Conservation (phyloP, 2,888 invertebrate species). For the Arctia plantaginis region DNA sequence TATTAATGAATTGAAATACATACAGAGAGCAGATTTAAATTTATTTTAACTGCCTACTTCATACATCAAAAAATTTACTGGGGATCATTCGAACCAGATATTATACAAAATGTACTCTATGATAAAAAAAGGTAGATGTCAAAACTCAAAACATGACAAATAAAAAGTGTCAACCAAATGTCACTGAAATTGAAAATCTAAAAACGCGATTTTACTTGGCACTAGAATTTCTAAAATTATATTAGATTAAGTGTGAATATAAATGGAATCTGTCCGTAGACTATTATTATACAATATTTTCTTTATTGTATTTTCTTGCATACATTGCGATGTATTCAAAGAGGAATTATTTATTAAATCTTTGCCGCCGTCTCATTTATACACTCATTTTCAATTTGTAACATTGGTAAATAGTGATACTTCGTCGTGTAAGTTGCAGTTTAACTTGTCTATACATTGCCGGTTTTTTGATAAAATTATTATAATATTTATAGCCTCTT, state of each 20-base stretch:
- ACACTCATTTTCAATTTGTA: constrained; percentile 96
- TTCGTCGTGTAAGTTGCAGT: constrained; percentile 87
- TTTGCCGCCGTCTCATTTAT: constrained; percentile 93
- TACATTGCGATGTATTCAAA: constrained; percentile 89
- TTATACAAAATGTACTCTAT: too few species aligned
- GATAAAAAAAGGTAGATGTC: too few species aligned
- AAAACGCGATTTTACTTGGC: not conserved
- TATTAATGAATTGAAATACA: too few species aligned
- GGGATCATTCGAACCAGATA: too few species aligned
- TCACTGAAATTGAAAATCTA: not conserved
- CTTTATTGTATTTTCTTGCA: constrained; percentile 43
- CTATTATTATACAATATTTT: constrained; percentile 35
- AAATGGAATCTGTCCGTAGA: constrained; percentile 42
- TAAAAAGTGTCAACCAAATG: not conserved
- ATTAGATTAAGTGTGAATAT: not conserved
- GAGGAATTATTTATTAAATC: constrained; percentile 97
- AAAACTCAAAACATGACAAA: too few species aligned
- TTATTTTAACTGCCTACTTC: too few species aligned
- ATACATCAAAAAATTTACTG: too few species aligned
- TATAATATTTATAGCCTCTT: not conserved
- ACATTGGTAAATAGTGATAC: constrained; percentile 89
- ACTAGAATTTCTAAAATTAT: not conserved
- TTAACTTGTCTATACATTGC: not conserved
- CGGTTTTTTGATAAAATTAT: not conserved
- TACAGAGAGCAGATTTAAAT: too few species aligned